These are phyloP conservation scores for Puffinus mauretanicus DNA, from an alignment of 2,113 vertebrate genomes.

Conservation along the genomic window DNA sequence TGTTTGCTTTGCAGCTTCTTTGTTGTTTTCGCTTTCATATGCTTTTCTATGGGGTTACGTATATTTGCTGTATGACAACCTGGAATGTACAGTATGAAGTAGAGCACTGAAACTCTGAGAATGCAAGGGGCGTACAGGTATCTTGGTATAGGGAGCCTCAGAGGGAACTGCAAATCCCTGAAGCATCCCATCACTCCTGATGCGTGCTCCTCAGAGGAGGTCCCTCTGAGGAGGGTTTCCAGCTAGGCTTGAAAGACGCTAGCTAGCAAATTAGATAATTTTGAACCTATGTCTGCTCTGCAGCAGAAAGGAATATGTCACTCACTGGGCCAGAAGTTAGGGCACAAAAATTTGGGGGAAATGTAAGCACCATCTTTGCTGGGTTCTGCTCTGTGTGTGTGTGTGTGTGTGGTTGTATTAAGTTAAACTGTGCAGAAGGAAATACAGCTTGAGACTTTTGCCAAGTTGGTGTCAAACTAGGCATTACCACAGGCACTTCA, in stretches of 20 bases:
- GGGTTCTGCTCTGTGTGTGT: background rate
- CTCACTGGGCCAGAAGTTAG: background rate
- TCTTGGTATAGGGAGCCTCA: background rate
- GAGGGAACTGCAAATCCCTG: background rate
- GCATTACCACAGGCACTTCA: background rate
- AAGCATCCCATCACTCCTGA: background rate
- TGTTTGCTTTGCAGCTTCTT: background rate
- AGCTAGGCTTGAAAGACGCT: background rate
- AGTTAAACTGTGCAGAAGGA: background rate
- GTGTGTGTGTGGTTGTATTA: background rate
- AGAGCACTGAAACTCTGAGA: background rate
- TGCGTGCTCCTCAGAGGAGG: background rate
- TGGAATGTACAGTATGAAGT: background rate
- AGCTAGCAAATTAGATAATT: background rate
- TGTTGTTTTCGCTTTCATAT: background rate
- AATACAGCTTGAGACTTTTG: background rate
- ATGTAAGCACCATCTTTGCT: background rate
- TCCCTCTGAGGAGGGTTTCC: background rate
- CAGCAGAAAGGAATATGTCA: background rate
- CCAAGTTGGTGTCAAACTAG: slow-evolving; percentile 34
- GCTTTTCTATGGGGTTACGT: background rate
- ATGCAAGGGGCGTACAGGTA: background rate
- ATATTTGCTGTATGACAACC: background rate
- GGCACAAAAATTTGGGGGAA: background rate
- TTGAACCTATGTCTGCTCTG: background rate